Evolutionary conservation across 2,113 vertebrate genomes (phyloP), one percentile per base, ranked within the genome.

Genomic region (Isichthys henryi): DNA sequence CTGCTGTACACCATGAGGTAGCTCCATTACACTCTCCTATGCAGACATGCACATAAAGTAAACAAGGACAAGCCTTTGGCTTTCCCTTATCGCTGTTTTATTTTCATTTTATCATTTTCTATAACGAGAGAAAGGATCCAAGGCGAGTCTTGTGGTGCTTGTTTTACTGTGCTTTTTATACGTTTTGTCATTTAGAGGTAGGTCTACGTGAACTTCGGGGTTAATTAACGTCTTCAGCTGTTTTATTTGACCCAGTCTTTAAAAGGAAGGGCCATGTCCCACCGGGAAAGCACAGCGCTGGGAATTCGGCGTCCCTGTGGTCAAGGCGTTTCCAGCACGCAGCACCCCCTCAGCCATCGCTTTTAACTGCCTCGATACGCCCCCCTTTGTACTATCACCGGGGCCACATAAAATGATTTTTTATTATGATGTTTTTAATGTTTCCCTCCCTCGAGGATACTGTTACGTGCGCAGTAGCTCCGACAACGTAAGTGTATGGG

Each of bases 1-100:
- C 95, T 99, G 50, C 97, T 99, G 0, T 99, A 99, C 92, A 99
- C 98, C 88, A 99, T 99, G 98, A 98, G 98, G 98, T 99, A 92
- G 94, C 62, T 27, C 31, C 39, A 23, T 49, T 3, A n/a, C 19
- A 46, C 11, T 8, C 27, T 6, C 46, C 11, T 45, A 13, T 17
- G 6, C 80, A 48, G 19, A 17, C 45, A 10, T 48, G 80, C 7
- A n/a, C 5, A 10, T 48, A 1, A 48, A n/a, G n/a, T 11, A 48
- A 48, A 48, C 9, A 84, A 39, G 45, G n/a, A 43, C 45, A n/a
- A 82, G 17, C 39, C 39, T 45, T 43, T 48, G 82, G 43, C 15
- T 19, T 80, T 43, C 13, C 70, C 35, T 77, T 77, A 35, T 39
- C 70, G 15, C 70, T 39, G 74, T 43, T 70, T 31, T 70, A 70